phyloP scores from a whole-genome alignment of 2,888 invertebrate species.

The Podotricha telesiphe region DNA sequence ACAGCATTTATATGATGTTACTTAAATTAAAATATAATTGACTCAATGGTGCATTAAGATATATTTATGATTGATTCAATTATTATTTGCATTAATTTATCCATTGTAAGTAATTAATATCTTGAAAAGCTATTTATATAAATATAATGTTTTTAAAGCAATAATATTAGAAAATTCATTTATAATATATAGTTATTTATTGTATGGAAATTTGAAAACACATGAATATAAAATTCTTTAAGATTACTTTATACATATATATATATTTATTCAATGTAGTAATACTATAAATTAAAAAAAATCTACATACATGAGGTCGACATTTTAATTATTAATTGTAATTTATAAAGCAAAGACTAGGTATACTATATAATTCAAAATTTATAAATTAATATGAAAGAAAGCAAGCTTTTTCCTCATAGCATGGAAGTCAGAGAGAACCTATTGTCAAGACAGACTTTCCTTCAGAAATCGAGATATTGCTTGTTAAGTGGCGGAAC shows the following conservation, averaged over 20 bases:
- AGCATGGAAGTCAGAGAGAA: too few relatives aligned
- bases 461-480: too few relatives aligned
- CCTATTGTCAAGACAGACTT: too few relatives aligned
- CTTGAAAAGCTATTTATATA: too few relatives aligned
- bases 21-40: too few relatives aligned
- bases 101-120: background rate
- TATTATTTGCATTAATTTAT: background rate
- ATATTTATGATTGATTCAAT: background rate
- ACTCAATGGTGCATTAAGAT: background rate
- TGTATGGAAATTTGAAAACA: too few relatives aligned
- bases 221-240: background rate
- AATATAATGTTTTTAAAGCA: too few relatives aligned
- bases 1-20: background rate
- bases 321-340: slow-evolving; percentile 1
- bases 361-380: background rate
- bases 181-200: too few relatives aligned
- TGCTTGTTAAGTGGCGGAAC: too few relatives aligned
- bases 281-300: background rate
- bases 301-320: slow-evolving; percentile 9
- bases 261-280: background rate
- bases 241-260: background rate
- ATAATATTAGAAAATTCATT: too few relatives aligned
- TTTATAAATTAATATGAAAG: background rate
- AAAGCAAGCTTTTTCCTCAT: too few relatives aligned
- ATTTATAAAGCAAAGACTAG: background rate